Evolutionary conservation across 2,797 vertebrate genomes (phyloP).

Genomic region (Caiman crocodilus): DNA sequence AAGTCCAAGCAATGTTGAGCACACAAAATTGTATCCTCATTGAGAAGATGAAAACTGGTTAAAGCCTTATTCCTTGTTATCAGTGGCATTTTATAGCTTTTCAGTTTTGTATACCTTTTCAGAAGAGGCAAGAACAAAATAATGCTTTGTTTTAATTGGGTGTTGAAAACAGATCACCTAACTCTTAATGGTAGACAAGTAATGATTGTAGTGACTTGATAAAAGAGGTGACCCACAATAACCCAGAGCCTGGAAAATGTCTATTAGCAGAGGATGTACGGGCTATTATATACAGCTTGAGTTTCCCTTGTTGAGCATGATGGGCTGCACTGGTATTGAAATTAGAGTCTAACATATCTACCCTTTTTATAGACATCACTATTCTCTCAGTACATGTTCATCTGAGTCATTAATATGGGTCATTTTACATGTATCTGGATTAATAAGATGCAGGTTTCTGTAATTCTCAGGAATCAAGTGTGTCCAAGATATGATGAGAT

Average conservation of each 20-base stretch:
- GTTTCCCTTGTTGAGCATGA: conserved; percentile 53
- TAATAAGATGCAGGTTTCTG: conserved; percentile 53
- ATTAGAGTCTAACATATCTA: conserved; percentile 69
- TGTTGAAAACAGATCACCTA: neutral
- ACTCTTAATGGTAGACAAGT: neutral
- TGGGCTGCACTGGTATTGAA: conserved; percentile 57
- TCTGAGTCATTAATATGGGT: conserved; percentile 60
- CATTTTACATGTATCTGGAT: conserved; percentile 45
- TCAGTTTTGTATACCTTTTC: neutral
- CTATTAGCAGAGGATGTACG: conserved; percentile 41
- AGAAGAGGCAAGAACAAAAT: neutral
- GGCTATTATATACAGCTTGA: conserved; percentile 5
- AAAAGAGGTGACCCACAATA: neutral
- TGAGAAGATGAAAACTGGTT: neutral
- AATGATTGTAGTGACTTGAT: neutral
- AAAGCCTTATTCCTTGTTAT: neutral
- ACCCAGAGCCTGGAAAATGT: conserved; percentile 9
- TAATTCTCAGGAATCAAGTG: conserved; percentile 72
- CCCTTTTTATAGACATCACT: conserved; percentile 67
- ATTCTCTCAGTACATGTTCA: conserved; percentile 70
- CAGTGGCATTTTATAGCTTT: neutral
- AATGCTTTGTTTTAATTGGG: neutral
- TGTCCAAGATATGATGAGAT: conserved; percentile 75
- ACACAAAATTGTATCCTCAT: neutral
- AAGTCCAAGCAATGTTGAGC: neutral